Evolutionary conservation across 2,888 invertebrate species (phyloP).

Genomic region (Odontocolon sp.): DNA sequence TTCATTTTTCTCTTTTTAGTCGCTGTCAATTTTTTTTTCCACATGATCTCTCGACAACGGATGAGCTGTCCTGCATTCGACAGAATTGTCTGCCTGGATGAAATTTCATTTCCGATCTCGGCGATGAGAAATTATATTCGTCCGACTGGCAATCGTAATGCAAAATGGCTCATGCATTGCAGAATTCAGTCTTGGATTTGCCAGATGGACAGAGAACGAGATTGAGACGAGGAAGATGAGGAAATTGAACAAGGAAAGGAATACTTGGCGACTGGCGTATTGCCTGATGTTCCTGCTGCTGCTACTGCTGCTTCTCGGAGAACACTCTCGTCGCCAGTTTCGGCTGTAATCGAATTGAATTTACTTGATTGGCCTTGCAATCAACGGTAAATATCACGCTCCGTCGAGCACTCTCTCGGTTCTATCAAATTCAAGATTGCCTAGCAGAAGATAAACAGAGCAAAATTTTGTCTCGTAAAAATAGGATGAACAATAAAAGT

Average conservation of each 20-base stretch:
- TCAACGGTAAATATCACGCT: constrained; percentile 61
- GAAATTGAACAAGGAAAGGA: constrained; percentile 31
- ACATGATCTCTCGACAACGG: neutral
- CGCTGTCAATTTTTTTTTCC: neutral
- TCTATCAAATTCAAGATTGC: constrained; percentile 11
- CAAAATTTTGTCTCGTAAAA: neutral
- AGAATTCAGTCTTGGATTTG: constrained; percentile 28
- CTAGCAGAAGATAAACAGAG: constrained; percentile 8
- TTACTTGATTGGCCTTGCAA: constrained; percentile 62
- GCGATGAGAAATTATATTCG: constrained; percentile 18
- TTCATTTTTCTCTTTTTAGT: neutral
- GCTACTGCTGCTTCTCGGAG: constrained; percentile 5
- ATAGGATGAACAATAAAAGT: too few relatives aligned
- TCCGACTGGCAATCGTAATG: neutral
- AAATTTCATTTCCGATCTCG: constrained; percentile 43
- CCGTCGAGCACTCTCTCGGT: constrained; percentile 29
- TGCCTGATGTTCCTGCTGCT: neutral
- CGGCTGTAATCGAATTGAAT: constrained; percentile 61
- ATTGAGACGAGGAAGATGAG: constrained; percentile 12
- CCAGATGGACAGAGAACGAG: constrained; percentile 37
- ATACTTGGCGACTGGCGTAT: constrained; percentile 14
- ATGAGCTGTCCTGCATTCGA: neutral
- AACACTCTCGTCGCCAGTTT: constrained; percentile 1
- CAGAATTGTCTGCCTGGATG: constrained; percentile 19
- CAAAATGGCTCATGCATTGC: neutral